Evolutionary conservation across 2,797 vertebrate species (phyloP).

Genomic region (Cyclura pinguis): DNA sequence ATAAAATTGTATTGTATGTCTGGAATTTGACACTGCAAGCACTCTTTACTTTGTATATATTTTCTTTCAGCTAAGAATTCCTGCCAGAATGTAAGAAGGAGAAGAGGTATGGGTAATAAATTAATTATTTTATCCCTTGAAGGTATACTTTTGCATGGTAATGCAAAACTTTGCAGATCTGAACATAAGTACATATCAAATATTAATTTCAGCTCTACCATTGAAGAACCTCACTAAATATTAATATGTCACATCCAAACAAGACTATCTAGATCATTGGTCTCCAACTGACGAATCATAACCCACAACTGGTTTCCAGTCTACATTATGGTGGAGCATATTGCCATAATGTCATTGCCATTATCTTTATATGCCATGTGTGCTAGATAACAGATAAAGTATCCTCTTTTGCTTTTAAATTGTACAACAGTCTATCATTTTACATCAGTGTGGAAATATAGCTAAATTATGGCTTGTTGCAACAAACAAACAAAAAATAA

Average conservation of each 20-base stretch:
- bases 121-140: not conserved
- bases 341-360: too few species aligned
- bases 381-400: not conserved
- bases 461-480: not conserved
- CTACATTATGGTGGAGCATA: not conserved
- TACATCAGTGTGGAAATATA: not conserved
- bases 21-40: not conserved
- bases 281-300: not conserved
- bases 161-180: not conserved
- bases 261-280: not conserved
- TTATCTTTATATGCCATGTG: not conserved
- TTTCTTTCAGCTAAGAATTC: not conserved
- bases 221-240: not conserved
- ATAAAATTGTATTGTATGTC: not conserved
- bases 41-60: not conserved
- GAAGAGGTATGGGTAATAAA: not conserved
- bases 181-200: not conserved
- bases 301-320: not conserved
- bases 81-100: not conserved
- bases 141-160: not conserved
- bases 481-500: not conserved
- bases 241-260: not conserved
- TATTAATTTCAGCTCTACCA: not conserved
- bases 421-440: not conserved
- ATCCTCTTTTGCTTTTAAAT: not conserved